phyloP scores from a whole-genome alignment of 2,797 vertebrate genomes.

The Enteromius trimaculatus region DNA sequence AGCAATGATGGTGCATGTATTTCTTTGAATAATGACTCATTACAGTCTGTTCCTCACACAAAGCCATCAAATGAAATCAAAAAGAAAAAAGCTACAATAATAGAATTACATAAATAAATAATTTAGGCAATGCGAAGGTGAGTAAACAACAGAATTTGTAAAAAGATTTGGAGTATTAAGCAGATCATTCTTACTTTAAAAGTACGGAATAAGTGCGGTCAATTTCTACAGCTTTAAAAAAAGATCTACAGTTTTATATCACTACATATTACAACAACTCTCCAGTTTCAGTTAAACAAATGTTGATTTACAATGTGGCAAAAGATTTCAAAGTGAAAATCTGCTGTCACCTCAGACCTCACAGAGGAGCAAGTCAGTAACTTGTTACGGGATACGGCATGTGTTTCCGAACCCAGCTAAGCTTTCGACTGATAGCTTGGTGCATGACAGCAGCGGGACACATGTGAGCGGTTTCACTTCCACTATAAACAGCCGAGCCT shows the following conservation, averaged over 20 bases:
- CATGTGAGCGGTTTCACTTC: conserved; percentile 34
- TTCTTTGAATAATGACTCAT: not conserved
- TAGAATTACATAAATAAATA: not conserved
- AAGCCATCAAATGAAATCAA: not conserved
- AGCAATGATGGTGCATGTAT: not conserved
- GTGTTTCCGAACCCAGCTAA: conserved; percentile 48
- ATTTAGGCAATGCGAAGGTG: not conserved
- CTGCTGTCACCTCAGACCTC: conserved; percentile 7
- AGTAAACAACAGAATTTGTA: not conserved
- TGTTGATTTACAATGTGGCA: not conserved
- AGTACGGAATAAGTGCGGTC: not conserved
- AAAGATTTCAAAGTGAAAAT: conserved; percentile 35
- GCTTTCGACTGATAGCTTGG: conserved; percentile 37
- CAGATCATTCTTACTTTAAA: not conserved
- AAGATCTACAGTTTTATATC: not conserved
- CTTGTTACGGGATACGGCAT: conserved; percentile 35
- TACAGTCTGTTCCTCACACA: not conserved
- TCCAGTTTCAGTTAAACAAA: conserved; percentile 10
- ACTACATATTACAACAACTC: not conserved
- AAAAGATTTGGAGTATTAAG: not conserved
- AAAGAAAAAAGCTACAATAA: not conserved
- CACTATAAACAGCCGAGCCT: conserved; percentile 43
- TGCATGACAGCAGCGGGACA: conserved; percentile 49
- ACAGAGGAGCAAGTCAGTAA: conserved; percentile 21
- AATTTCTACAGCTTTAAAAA: not conserved